Evolutionary conservation across 2,113 vertebrate species (phyloP), one percentile per base, ranked within the genome.

Genomic region (Myiagra hebetior): DNA sequence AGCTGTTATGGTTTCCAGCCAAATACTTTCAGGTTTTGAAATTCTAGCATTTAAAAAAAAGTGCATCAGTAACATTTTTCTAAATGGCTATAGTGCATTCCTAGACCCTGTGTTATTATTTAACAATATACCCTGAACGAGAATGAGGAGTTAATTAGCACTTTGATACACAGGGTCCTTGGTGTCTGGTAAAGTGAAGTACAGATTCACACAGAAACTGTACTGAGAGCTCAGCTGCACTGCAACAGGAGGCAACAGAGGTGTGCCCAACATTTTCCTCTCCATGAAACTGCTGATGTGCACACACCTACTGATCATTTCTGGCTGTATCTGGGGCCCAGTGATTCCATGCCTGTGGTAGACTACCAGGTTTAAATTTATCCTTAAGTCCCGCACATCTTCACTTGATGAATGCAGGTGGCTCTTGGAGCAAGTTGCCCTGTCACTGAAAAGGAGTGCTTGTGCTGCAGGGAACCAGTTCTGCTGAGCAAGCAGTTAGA

Each of bases 21-120:
- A 87, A 85, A 42, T 72, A n/a, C 16, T 90, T 76, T 53, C 65
- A 68, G 21, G 41, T 79, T 85, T 85, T 69, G 30, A 68, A 82
- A 85, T 76, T 17, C 14, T 68, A 55, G 15, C 16, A 20, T 74
- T 79, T 44, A 1, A 4, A 42, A 74, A 74, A 63, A 50, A 24
- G 12, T 53, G 18, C 17, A 16, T 42, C 6, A 63, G 31, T 27
- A 57, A 23, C 10, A 11, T 5, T 90, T 75, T 76, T 76, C 26
- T 63, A 62, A 91, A 28, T 69, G 33, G 15, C 26, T 69, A 4
- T 19, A 86, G 33, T 3, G 5, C 6, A 10, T 31, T 42, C 49
- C 27, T 49, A 76, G 46, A 18, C 16, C 8, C 30, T 41, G 5
- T 15, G 15, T 30, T 11, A 6, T 65, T 69, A 46, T 81, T 44